Base-by-base conservation (phyloP, 2,888 invertebrate genomes). In the Machimus rusticus region DNA sequence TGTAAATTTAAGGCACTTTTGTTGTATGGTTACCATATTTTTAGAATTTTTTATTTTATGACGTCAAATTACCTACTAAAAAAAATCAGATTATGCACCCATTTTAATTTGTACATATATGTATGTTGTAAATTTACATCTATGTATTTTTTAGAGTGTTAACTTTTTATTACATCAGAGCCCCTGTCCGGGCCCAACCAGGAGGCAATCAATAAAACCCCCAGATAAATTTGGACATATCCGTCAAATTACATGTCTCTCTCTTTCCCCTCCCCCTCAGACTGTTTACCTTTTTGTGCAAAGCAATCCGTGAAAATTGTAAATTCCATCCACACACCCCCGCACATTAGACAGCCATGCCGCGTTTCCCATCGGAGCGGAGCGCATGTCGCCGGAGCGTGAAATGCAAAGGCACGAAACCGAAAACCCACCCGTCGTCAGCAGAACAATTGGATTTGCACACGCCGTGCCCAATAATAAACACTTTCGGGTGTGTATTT, bases 401-500 rank as follows among this genome's bases (percentile, higher is more conserved):
- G 66, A 66, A 66, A 66, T 66, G 66, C 66, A 66, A 66, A 66
- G 28, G 66, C 66, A 66, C 66, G 23, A 66, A 66, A 66, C 66
- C 66, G 66, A 66, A 28, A 66, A 66, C 66, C 66, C 66, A 66
- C 66, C 66, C 66, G 66, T 66, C 19, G 66, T 66, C 66, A 28
- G 66, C 28, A 66, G 66, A 66, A 81, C 81, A 81, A 81, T 81
- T 81, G 81, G 51, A 81, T 81, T 81, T 81, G 55, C 81, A 81
- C 81, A 81, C 51, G 81, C 34, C 55, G 81, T 81, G 55, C 81
- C 81, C 81, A 81, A 81, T 55, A 81, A 81, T 81, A 81, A 81
- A 81, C 81, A 81, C 51, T 81, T 81, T 81, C 55, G 81, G 81
- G 81, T 81, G 81, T 81, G 81, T 81, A 81, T 81, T 81, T 81